phyloP scores from a whole-genome alignment of 2,888 invertebrate species.

The Notodromas monacha region DNA sequence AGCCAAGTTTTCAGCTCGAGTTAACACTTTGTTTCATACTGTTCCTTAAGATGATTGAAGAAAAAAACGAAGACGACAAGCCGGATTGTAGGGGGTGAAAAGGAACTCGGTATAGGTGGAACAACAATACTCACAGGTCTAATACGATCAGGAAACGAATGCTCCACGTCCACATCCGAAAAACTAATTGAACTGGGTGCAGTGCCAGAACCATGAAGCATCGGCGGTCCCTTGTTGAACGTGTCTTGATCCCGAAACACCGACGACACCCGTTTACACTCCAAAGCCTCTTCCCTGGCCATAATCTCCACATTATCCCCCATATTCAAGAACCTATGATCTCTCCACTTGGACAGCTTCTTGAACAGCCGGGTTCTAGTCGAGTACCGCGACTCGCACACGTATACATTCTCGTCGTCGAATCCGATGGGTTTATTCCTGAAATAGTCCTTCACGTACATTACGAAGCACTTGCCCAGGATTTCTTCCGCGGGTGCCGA shows the following conservation, averaged over 20 bases:
- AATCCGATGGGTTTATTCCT: slow-evolving; percentile 55
- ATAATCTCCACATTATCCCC: slow-evolving; percentile 13
- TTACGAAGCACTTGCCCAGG: slow-evolving; percentile 57
- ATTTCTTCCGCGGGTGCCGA: slow-evolving; percentile 53
- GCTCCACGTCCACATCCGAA: no score
- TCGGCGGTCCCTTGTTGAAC: slow-evolving; percentile 50
- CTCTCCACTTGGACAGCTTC: slow-evolving; percentile 32
- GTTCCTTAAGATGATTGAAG: no score
- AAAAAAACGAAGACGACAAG: no score
- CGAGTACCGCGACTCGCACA: slow-evolving; percentile 81
- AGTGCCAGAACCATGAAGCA: no score
- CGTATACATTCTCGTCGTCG: slow-evolving; percentile 69
- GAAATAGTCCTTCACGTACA: slow-evolving; percentile 80
- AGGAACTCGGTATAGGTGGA: no score
- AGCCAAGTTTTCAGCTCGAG: no score
- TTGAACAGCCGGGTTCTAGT: slow-evolving; percentile 56
- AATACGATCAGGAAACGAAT: no score
- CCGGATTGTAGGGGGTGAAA: no score
- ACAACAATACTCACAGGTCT: no score
- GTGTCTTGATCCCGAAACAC: slow-evolving; percentile 67
- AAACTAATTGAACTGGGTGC: no score
- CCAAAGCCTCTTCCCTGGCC: slow-evolving; percentile 34
- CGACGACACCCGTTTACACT: slow-evolving; percentile 57
- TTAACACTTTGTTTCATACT: no score
- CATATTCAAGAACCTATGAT: no score